A percentile compares a stretch with the other conserved stretches of the same genome.
These are phyloP conservation scores for Phocides pigmalion DNA, from an alignment of 1,140 invertebrate species.

Conservation along the genomic window DNA sequence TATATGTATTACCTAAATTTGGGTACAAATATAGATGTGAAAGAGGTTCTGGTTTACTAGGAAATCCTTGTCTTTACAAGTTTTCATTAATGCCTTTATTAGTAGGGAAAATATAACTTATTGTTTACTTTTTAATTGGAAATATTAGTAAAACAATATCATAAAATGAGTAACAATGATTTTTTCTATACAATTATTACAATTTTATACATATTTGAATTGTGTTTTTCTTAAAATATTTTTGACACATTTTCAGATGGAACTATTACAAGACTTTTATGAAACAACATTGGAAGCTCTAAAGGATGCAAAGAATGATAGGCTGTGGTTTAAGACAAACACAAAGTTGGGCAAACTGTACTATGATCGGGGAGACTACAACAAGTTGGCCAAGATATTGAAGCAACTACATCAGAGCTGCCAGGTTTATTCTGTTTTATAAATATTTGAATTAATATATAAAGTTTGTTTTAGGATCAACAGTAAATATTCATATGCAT, in stretches of 20 bases:
- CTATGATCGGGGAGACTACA: slow-evolving; percentile 97
- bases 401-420: slow-evolving; percentile 99
- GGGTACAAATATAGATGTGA: too few relatives aligned
- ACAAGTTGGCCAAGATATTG: slow-evolving; percentile 97
- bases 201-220: too few relatives aligned
- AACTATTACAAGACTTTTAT: slow-evolving; percentile 99
- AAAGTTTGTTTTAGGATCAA: not conserved
- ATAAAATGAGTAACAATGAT: too few relatives aligned
- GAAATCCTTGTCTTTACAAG: too few relatives aligned
- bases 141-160: too few relatives aligned
- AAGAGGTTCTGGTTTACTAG: too few relatives aligned
- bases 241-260: slow-evolving; percentile 92
- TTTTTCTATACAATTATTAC: too few relatives aligned
- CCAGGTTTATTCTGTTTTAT: slow-evolving; percentile 86
- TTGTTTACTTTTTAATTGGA: too few relatives aligned
- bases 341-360: slow-evolving; percentile 99
- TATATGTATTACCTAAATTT: too few relatives aligned
- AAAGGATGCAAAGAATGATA: slow-evolving; percentile 99
- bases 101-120: too few relatives aligned
- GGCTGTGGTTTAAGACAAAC: slow-evolving; percentile 99
- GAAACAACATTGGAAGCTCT: slow-evolving; percentile 99
- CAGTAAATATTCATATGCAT: too few relatives aligned
- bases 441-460: not conserved
- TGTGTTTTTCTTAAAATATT: not conserved
- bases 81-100: too few relatives aligned